Conservation (phyloP, 2,888 invertebrate genomes). For the Trichacis sp. region DNA sequence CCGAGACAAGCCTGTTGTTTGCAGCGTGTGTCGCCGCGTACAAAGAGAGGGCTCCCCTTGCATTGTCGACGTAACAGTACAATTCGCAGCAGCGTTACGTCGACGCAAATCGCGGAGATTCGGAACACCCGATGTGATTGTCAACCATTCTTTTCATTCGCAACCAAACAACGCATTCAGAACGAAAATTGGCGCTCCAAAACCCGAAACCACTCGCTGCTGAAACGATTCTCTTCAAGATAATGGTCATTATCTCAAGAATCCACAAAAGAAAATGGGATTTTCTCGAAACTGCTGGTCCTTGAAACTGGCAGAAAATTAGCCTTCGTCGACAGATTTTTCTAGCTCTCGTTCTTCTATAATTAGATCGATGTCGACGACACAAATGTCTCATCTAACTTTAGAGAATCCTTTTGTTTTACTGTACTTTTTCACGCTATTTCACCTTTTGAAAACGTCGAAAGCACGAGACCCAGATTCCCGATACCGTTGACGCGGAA, state of each 20-base stretch:
- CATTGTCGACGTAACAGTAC: constrained; percentile 1
- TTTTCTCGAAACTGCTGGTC: not conserved
- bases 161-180: not conserved
- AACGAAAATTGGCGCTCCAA: not conserved
- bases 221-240: not conserved
- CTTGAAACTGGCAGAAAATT: not conserved
- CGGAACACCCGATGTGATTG: not conserved
- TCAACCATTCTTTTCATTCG: constrained; percentile 3
- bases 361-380: not conserved
- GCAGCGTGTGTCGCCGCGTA: not conserved
- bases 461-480: constrained; percentile 44
- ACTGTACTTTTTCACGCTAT: constrained; percentile 6
- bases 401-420: constrained; percentile 1
- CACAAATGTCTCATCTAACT: not conserved
- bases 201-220: not conserved
- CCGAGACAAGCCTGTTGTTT: constrained; percentile 7
- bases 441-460: constrained; percentile 34
- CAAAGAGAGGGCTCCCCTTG: constrained; percentile 1
- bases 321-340: not conserved
- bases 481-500: constrained; percentile 32
- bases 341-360: not conserved
- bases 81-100: constrained; percentile 1
- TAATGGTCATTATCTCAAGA: not conserved
- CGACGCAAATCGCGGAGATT: constrained; percentile 1
- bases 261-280: not conserved